Base-by-base conservation (phyloP, 2,888 invertebrate genomes). In the Andrena trimmerana region DNA sequence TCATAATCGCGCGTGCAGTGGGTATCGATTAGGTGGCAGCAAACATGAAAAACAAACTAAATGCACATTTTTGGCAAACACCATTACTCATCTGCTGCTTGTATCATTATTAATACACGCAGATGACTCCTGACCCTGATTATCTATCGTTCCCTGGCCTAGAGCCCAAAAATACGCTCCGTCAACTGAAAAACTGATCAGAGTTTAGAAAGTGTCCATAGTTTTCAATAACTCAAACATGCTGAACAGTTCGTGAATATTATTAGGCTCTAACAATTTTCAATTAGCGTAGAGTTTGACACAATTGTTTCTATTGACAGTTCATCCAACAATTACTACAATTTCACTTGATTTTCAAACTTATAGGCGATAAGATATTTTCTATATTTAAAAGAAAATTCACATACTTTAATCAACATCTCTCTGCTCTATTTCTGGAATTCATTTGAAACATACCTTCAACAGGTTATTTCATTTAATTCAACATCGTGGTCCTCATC, bases 101-200 rank as follows among this genome's bases (percentile, higher is more conserved):
- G 27, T 73, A 67, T 68, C 29, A 8, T 76, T 80, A 80, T 74
- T 71, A 27, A 77, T 80, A 77, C 73, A 63, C 16, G 50, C 42
- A 50, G 27, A 71, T 74, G 67, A 77, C 74, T 5, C 31, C 20
- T 72, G 57, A 71, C 68, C 59, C n/a, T 62, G 80, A 83, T 77
- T 76, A 54, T 62, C 62, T 80, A 80, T 77, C 63, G 24, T 31
- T 8, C 24, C 4, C 27, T 13, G 65, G 50, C 48, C 29, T 48
- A 42, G 20, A 78, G 57, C 66, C 72, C 69, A 69, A 81, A 83
- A 83, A 83, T 72, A 72, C 27, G 2, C 31, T 33, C 57, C 42
- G 24, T 42, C 8, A 24, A 33, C n/a, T 10, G 20, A 67, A 52
- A 76, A 36, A 20, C 42, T 57, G 8, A 16, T 10, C 7, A 48